Evolutionary conservation across 2,797 vertebrate species (phyloP), one percentile per base, ranked within the genome.

Genomic region (Siniperca obscura): DNA sequence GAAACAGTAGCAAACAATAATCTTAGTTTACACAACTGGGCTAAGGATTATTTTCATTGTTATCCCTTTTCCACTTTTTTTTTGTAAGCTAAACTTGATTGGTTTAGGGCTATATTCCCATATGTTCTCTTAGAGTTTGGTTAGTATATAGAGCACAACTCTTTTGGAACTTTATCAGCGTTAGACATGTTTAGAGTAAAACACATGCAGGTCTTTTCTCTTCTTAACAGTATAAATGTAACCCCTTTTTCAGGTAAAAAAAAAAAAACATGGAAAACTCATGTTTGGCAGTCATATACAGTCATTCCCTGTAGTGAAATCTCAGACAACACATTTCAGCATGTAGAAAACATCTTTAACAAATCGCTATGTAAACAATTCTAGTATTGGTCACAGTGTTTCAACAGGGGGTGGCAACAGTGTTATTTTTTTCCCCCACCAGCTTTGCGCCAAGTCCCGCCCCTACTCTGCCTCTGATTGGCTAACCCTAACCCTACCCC

Each of bases 311-410:
- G 90, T 80, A 72, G 76, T 87, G 76, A 91, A 86, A 83, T 73
- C 70, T 78, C 62, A 86, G 36, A 83, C 59, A 62, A 75, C 2
- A 85, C 59, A 83, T 78, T 38, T 89, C 82, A 91, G 81, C 83
- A 80, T 62, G 76, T 85, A 87, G 59, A 87, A 89, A 86, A 86
- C 73, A 83, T 86, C 70, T 85, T 78, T 7, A 86, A 85, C 79
- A 81, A 78, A 86, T 81, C 80, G 56, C 82, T 17, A 83, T 91
- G 91, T 93, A 93, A 93, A 93, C 92, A 92, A 82, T 82, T 67
- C 60, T 53, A 53, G 76, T 62, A 76, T 77, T 79, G 80, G 81
- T 91, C 85, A 90, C 89, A 91, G 85, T 85, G 85, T 90, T 85
- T 86, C 75, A 83, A 79, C 81, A 48, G 55, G 61, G 76, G 66